These are phyloP conservation scores for Embiotoca jacksoni DNA, from an alignment of 2,113 vertebrate species.

Conservation along the genomic window DNA sequence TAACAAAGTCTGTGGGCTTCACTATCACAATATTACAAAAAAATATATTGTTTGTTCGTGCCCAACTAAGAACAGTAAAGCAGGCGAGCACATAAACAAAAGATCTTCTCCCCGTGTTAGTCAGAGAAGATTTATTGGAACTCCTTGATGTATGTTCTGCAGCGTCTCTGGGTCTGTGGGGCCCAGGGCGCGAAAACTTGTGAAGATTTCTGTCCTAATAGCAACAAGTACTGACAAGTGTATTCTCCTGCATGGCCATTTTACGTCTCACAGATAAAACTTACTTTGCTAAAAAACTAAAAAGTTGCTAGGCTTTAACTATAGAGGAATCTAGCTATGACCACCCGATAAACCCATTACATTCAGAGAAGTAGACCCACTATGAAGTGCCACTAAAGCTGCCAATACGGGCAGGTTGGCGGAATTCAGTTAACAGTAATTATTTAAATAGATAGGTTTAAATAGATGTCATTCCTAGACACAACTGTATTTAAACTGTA, in stretches of 20 bases:
- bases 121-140: neutral
- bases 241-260: neutral
- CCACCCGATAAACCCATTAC: neutral
- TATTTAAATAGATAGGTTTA: neutral
- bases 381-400: neutral
- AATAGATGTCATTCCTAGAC: neutral
- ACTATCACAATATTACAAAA: too few relatives aligned
- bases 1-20: too few relatives aligned
- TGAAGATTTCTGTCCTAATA: slow-evolving; percentile 2
- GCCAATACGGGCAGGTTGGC: neutral
- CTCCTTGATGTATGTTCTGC: neutral
- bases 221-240: slow-evolving; percentile 55
- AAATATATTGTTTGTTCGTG: too few relatives aligned
- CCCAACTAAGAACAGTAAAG: neutral
- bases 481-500: too few relatives aligned
- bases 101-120: neutral
- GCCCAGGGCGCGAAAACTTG: neutral
- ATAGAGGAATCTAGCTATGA: neutral
- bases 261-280: neutral
- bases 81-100: neutral
- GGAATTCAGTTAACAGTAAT: neutral
- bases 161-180: neutral
- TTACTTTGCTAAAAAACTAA: neutral
- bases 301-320: neutral
- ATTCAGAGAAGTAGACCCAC: too few relatives aligned